These are phyloP conservation scores for Acanthurus lineatus DNA, from an alignment of 2,797 vertebrate genomes.

Conservation along the genomic window DNA sequence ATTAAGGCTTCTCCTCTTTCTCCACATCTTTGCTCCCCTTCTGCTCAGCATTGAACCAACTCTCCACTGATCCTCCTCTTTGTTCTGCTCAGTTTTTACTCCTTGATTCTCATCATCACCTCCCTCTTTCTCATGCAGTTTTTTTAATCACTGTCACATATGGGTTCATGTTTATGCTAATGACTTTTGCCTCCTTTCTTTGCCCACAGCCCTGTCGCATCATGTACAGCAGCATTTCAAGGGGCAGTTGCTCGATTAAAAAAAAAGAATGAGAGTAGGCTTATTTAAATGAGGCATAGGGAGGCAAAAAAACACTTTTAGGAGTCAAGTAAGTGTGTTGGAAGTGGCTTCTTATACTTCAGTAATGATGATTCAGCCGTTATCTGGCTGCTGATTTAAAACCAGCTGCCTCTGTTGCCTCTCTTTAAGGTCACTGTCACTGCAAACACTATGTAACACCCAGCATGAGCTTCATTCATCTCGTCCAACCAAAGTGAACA, in stretches of 20 bases:
- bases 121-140: constrained; percentile 13
- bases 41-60: constrained; percentile 18
- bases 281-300: constrained; percentile 31
- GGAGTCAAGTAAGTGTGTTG: constrained; percentile 3
- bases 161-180: constrained; percentile 59
- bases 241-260: background rate
- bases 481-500: background rate
- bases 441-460: background rate
- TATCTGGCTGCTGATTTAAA: constrained; percentile 23
- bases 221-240: constrained; percentile 11
- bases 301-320: constrained; percentile 4
- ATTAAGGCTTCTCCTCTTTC: constrained; percentile 4
- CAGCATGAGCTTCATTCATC: background rate
- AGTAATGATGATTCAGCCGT: constrained; percentile 27
- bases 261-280: background rate
- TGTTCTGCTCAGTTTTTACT: constrained; percentile 15
- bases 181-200: constrained; percentile 41
- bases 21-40: constrained; percentile 8
- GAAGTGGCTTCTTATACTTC: constrained; percentile 12
- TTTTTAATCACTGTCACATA: constrained; percentile 49
- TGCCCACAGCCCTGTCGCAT: constrained; percentile 53
- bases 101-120: constrained; percentile 32
- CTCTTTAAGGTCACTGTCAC: constrained; percentile 18
- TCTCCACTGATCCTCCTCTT: constrained; percentile 11
- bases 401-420: background rate